phyloP scores from a whole-genome alignment of 2,113 vertebrate genomes.

The Bungarus multicinctus region DNA sequence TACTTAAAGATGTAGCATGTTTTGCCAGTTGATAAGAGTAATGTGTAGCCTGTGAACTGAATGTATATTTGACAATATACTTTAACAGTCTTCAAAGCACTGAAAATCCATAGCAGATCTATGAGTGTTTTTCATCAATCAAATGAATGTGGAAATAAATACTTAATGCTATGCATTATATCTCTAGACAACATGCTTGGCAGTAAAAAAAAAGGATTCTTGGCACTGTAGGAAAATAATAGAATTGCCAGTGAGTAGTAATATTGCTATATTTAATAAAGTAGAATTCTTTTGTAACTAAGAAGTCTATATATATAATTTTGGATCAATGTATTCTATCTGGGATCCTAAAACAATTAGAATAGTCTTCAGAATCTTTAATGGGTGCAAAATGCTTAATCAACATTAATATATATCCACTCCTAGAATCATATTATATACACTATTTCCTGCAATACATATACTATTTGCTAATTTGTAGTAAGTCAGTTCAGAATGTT shows the following conservation, averaged over 20 bases:
- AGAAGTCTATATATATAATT: not conserved
- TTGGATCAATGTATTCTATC: not conserved
- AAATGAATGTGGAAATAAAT: not conserved
- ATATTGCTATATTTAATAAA: not conserved
- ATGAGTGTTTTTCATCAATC: not conserved
- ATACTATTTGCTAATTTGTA: too few relatives aligned
- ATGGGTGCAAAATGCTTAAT: too few relatives aligned
- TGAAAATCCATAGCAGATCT: not conserved
- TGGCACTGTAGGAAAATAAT: not conserved
- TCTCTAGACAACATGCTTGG: not conserved
- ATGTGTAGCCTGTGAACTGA: not conserved
- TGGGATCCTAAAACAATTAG: not conserved
- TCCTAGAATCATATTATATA: too few relatives aligned
- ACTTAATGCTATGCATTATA: not conserved
- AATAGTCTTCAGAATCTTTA: too few relatives aligned
- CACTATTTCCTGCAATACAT: too few relatives aligned
- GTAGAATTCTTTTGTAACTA: not conserved
- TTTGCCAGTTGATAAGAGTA: not conserved
- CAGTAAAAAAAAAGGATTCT: not conserved
- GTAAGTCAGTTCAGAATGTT: too few relatives aligned
- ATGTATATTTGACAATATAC: not conserved
- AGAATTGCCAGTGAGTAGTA: not conserved
- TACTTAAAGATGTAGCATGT: not conserved
- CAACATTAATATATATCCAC: too few relatives aligned
- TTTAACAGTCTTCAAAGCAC: not conserved